Conservation (phyloP, 2,113 vertebrate species). For the Tylochromis polylepis region DNA sequence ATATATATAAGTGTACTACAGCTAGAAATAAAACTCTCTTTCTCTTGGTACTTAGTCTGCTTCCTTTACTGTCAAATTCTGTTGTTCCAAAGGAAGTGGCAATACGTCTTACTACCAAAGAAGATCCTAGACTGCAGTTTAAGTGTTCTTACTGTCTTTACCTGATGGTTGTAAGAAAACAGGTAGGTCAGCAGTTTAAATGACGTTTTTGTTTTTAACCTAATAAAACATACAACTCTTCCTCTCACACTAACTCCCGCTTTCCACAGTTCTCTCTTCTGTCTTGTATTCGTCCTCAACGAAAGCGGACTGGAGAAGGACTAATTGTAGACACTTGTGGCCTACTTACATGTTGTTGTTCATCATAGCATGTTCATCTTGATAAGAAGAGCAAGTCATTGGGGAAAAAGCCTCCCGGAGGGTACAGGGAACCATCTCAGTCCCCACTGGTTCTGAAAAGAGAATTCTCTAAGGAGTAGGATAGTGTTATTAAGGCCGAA, state of each 20-base stretch:
- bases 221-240: background rate
- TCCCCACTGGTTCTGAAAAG: constrained; percentile 46
- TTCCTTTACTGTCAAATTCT: background rate
- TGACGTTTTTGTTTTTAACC: constrained; percentile 1
- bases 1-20: background rate
- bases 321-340: constrained; percentile 29
- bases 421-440: constrained; percentile 20
- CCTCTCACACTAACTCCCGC: background rate
- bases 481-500: background rate
- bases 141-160: background rate
- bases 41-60: background rate
- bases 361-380: constrained; percentile 33
- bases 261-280: background rate
- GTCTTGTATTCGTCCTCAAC: background rate
- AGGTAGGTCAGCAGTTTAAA: background rate
- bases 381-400: constrained; percentile 27
- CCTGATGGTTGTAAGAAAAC: background rate
- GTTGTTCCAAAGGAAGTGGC: background rate
- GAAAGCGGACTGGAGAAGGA: constrained; percentile 33
- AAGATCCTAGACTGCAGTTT: background rate
- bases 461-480: constrained; percentile 32
- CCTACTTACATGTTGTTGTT: constrained; percentile 62
- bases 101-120: background rate
- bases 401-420: constrained; percentile 31
- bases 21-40: background rate